A percentile compares a stretch with the other conserved stretches of the same genome.
phyloP scores from a whole-genome alignment of 2,888 invertebrate genomes.

The Coenonympha glycerion region DNA sequence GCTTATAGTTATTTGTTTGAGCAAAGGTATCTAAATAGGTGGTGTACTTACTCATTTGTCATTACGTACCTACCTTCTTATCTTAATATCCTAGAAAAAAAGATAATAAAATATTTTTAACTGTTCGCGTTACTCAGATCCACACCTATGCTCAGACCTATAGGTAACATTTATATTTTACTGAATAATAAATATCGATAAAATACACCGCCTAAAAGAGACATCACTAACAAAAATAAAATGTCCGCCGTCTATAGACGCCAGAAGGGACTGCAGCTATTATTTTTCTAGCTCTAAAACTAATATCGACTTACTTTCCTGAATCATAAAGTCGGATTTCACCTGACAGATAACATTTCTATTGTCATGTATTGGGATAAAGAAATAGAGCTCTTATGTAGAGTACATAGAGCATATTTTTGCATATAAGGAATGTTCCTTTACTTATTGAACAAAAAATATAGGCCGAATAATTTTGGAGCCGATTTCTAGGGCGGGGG shows the following conservation, averaged over 20 bases:
- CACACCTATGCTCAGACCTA: too few relatives aligned
- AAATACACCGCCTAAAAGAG: too few relatives aligned
- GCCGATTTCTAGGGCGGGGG: slow-evolving; percentile 22
- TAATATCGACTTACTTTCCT: slow-evolving; percentile 12
- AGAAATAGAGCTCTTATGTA: background rate
- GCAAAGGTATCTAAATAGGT: too few relatives aligned
- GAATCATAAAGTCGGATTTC: slow-evolving; percentile 7
- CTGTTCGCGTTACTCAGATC: too few relatives aligned
- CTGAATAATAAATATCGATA: slow-evolving; percentile 15
- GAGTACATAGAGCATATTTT: background rate
- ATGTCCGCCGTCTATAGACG: slow-evolving; percentile 55
- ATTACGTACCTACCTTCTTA: too few relatives aligned
- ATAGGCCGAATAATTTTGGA: slow-evolving; percentile 15
- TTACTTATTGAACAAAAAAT: slow-evolving; percentile 15
- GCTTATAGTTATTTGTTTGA: too few relatives aligned
- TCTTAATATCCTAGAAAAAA: too few relatives aligned
- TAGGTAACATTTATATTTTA: too few relatives aligned
- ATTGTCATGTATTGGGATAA: background rate
- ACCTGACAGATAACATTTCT: background rate
- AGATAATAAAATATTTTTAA: too few relatives aligned
- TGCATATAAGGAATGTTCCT: background rate
- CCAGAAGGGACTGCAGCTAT: slow-evolving; percentile 33
- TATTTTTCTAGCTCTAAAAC: slow-evolving; percentile 8
- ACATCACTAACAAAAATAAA: slow-evolving; percentile 43
- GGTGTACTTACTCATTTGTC: too few relatives aligned